Percentiles rank a stretch among this genome's conserved stretches.
These are phyloP conservation scores for Perizoma flavofasciatum DNA, from an alignment of 2,888 invertebrate genomes.

Conservation along the genomic window DNA sequence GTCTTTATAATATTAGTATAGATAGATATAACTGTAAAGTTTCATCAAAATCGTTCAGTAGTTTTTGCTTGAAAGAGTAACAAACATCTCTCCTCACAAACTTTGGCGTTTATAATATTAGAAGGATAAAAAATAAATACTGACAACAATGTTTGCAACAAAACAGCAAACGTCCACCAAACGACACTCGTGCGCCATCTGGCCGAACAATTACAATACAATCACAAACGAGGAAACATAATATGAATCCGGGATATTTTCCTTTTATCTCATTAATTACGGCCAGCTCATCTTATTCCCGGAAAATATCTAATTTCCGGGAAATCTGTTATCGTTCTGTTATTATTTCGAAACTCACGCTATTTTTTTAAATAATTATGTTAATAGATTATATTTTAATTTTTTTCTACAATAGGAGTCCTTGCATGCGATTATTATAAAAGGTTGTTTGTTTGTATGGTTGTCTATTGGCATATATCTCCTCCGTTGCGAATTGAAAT, in stretches of 20 bases:
- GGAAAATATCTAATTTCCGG: slow-evolving; percentile 25
- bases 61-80: too few species aligned
- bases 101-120: too few species aligned
- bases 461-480: too few species aligned
- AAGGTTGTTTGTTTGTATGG: background rate
- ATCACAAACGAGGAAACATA: slow-evolving; percentile 23
- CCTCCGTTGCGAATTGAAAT: too few species aligned
- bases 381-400: too few species aligned
- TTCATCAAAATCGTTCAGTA: too few species aligned
- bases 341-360: slow-evolving; percentile 9
- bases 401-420: too few species aligned
- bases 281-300: slow-evolving; percentile 34
- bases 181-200: slow-evolving; percentile 20
- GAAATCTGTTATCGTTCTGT: slow-evolving; percentile 17
- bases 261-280: slow-evolving; percentile 50
- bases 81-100: too few species aligned
- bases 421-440: background rate
- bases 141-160: background rate
- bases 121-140: too few species aligned
- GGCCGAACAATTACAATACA: slow-evolving; percentile 11
- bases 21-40: too few species aligned
- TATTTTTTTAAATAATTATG: background rate
- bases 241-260: slow-evolving; percentile 37
- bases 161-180: slow-evolving; percentile 12
- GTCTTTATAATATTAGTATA: too few species aligned